Conservation (phyloP, 2,113 vertebrate species). For the Upupa epops region DNA sequence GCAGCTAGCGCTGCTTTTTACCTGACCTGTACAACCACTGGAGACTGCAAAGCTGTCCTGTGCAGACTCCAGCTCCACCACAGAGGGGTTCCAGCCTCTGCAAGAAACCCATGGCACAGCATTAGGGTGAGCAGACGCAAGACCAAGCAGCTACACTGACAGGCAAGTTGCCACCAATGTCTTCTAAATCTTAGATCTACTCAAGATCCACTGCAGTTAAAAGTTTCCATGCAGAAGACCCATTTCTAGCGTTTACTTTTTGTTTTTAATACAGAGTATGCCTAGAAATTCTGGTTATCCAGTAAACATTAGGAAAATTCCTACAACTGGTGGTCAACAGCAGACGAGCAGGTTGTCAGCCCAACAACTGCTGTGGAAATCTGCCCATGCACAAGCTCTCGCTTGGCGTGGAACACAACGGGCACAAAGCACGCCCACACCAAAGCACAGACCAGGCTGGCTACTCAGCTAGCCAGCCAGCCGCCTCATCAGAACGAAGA, state of each 20-base stretch:
- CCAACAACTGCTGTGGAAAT: not conserved
- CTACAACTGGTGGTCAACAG: not conserved
- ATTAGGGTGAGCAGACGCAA: not conserved
- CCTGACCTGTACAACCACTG: not conserved
- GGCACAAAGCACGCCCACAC: not conserved
- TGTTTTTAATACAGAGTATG: not conserved
- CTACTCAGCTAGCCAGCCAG: not conserved
- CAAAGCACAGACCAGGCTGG: not conserved
- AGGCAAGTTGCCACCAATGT: rapidly evolving
- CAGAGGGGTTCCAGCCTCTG: not conserved
- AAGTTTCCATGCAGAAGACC: not conserved
- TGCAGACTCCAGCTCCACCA: not conserved
- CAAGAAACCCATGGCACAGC: not conserved
- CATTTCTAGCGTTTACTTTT: not conserved
- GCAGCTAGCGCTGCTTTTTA: not conserved
- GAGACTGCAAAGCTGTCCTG: not conserved
- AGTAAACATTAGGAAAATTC: not conserved
- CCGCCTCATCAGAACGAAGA: not conserved
- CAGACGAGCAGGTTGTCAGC: not conserved
- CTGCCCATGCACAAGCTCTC: not conserved
- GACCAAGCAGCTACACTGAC: not conserved
- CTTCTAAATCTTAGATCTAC: not conserved
- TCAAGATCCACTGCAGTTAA: not conserved
- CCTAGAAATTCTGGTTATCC: not conserved
- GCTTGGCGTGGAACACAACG: not conserved